Evolutionary conservation across 2,888 invertebrate species (phyloP), one percentile per base, ranked within the genome.

Genomic region (Diarsia mendica): DNA sequence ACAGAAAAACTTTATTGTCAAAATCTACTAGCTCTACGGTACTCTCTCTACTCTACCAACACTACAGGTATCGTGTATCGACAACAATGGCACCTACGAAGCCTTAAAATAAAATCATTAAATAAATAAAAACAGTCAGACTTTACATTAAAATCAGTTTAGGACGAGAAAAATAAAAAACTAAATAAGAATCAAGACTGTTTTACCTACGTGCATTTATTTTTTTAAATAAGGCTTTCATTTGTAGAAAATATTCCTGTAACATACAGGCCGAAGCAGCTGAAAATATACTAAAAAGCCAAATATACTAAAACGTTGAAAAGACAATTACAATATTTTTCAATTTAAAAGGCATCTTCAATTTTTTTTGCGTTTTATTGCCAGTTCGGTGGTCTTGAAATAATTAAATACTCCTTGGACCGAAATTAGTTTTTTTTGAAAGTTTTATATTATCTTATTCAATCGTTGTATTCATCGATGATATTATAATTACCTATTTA

Each of bases 391-490:
- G 46, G 13, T 48, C 10, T 58, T 23, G 9, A 23, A 70, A 70
- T 23, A 0, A 70, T 15, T 15, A 58, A 48, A 72, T 68, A 68
- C 55, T 72, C 33, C 18, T 48, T 68, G n/a, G n/a, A n/a, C 63
- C n/a, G 3, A 63, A 63, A 63, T 39, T 61, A 6, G 6, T 63
- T 58, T 58, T 23, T 28, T 28, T 15, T 3, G 6, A 28, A 15
- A 28, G 58, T 58, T 55, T 23, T 1, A 6, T 28, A 55, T 28
- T 33, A n/a, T n/a, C n/a, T 58, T 28, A 58, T 58, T 58, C 15
- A 15, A 63, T 39, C 39, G 2, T n/a, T 20, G 20, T 39, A n/a
- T 0, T n/a, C 11, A n/a, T 63, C 39, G 39, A 13, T 13, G 39
- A 39, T 39, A 63, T 63, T 44, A 63, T 63, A 11, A 58, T 28